Evolutionary conservation across 2,888 invertebrate genomes (phyloP).

Genomic region (Glyphotaelius pellucidus): DNA sequence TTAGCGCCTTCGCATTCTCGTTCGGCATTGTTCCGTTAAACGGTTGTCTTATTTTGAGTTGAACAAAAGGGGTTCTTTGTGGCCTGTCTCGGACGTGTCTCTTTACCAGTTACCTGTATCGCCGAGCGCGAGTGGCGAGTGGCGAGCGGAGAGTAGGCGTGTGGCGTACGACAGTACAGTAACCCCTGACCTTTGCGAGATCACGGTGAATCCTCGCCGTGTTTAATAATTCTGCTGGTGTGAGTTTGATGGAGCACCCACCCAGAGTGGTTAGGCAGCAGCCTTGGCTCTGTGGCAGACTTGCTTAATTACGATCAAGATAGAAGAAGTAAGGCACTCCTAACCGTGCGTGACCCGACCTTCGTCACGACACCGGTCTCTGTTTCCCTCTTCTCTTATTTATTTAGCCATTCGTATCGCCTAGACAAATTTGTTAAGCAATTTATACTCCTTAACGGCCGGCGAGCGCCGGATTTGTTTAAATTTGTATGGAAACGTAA

Average conservation of each 20-base stretch:
- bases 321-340: constrained; percentile 39
- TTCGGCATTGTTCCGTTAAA: background rate
- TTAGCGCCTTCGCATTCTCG: background rate
- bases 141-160: background rate
- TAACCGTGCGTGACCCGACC: constrained; percentile 50
- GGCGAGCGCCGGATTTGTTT: constrained; percentile 44
- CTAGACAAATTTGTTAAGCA: constrained; percentile 53
- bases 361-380: constrained; percentile 24
- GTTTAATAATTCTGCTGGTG: constrained; percentile 13
- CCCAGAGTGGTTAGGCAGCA: background rate
- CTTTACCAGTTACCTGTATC: background rate
- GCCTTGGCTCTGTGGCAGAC: constrained; percentile 8
- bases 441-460: constrained; percentile 50
- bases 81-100: background rate
- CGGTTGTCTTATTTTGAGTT: background rate
- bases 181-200: background rate
- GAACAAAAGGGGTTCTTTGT: background rate
- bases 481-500: constrained; percentile 42
- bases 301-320: constrained; percentile 50
- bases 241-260: constrained; percentile 15
- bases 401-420: constrained; percentile 46
- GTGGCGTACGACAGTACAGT: background rate
- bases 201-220: background rate
- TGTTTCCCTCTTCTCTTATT: constrained; percentile 42
- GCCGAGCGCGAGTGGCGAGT: background rate